A percentile compares a stretch with the other conserved stretches of the same genome.
Evolutionary conservation across 2,888 invertebrate species (phyloP).

Genomic region (Archips crataeganus): DNA sequence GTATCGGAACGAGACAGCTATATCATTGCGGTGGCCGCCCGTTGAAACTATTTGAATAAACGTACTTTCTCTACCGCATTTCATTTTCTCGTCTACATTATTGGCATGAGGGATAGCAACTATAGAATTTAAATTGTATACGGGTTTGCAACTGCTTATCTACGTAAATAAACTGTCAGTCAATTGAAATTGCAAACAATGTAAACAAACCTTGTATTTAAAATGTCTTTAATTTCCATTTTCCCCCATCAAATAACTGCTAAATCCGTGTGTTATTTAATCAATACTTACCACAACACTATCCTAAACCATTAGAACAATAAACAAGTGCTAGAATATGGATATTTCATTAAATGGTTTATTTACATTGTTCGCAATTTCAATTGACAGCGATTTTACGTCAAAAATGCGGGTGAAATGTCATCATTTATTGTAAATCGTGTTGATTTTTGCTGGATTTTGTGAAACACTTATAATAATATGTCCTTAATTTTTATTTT

Average conservation of each 20-base stretch:
- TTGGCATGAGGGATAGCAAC: background rate
- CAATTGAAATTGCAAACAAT: too few relatives aligned
- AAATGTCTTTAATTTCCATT: too few relatives aligned
- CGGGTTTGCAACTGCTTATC: background rate
- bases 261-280: too few relatives aligned
- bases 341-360: too few relatives aligned
- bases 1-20: background rate
- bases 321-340: too few relatives aligned
- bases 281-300: too few relatives aligned
- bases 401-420: background rate
- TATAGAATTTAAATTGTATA: background rate
- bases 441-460: background rate
- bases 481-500: background rate
- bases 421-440: background rate
- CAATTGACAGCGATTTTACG: too few relatives aligned
- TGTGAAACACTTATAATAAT: background rate
- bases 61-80: background rate
- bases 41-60: background rate
- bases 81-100: background rate
- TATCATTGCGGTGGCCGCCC: background rate
- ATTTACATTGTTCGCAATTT: too few relatives aligned
- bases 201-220: too few relatives aligned
- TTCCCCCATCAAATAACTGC: too few relatives aligned
- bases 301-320: too few relatives aligned
- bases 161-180: too few relatives aligned